phyloP scores from a whole-genome alignment of 2,888 invertebrate species.

The Smittia sp. region DNA sequence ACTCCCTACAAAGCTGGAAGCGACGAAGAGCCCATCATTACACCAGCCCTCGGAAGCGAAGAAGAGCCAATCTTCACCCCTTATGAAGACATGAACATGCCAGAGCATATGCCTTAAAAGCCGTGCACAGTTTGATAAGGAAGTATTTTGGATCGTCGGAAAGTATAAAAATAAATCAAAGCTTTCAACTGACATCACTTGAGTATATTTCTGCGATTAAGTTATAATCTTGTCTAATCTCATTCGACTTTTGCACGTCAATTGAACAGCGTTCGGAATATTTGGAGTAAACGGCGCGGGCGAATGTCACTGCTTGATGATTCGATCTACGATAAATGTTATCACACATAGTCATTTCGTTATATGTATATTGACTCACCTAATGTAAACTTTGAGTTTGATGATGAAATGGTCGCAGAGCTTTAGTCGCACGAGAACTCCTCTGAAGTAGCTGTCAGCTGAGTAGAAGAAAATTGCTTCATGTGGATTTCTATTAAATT shows the following conservation, averaged over 20 bases:
- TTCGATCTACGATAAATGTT: slow-evolving; percentile 6
- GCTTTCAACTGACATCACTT: neutral
- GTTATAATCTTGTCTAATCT: neutral
- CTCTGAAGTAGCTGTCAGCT: slow-evolving; percentile 22
- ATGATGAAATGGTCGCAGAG: neutral
- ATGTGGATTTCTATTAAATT: neutral
- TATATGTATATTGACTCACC: slow-evolving; percentile 32
- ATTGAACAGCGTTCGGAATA: neutral
- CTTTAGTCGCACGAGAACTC: slow-evolving; percentile 35
- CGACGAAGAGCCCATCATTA: no score
- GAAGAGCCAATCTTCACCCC: neutral
- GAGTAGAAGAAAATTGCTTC: neutral
- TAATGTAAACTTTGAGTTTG: slow-evolving; percentile 41
- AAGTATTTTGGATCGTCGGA: neutral
- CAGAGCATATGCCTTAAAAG: no score
- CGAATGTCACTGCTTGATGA: slow-evolving; percentile 2
- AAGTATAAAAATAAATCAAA: neutral
- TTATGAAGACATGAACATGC: no score
- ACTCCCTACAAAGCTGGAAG: neutral
- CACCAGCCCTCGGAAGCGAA: no score
- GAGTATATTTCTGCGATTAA: slow-evolving; percentile 8
- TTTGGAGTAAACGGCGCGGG: neutral
- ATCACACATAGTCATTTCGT: neutral
- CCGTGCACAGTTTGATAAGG: neutral
- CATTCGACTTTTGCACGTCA: neutral